These are phyloP conservation scores for Apotomis betuletana DNA, from an alignment of 2,888 invertebrate species.

Conservation along the genomic window DNA sequence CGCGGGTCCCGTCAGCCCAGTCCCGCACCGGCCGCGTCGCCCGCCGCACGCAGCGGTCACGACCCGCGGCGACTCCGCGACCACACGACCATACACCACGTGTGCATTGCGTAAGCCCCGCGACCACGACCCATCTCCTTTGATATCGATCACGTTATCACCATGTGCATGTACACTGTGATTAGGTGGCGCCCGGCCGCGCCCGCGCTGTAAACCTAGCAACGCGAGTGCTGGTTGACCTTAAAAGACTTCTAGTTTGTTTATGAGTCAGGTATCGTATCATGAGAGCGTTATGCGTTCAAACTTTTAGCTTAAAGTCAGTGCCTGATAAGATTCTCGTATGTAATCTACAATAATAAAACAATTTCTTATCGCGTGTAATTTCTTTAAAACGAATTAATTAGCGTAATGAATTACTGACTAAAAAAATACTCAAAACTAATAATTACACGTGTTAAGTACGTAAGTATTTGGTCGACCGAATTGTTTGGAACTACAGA, in stretches of 20 bases:
- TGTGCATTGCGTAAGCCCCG: constrained; percentile 26
- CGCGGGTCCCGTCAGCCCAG: constrained; percentile 68
- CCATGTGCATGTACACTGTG: constrained; percentile 16
- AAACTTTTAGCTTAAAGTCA: constrained; percentile 10
- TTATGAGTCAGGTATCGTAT: constrained; percentile 54
- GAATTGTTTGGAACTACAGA: background rate
- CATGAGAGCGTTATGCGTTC: constrained; percentile 44
- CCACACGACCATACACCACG: constrained; percentile 10
- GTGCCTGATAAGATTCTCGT: background rate
- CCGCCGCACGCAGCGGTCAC: constrained; percentile 72
- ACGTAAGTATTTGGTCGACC: constrained; percentile 10
- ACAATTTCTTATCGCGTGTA: constrained; percentile 47
- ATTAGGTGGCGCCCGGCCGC: constrained; percentile 15
- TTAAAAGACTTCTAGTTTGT: constrained; percentile 66
- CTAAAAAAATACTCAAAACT: no score
- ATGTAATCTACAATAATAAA: constrained; percentile 43
- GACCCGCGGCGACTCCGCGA: constrained; percentile 16
- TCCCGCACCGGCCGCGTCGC: constrained; percentile 79
- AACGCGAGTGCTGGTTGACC: constrained; percentile 57
- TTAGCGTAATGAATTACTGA: constrained; percentile 12
- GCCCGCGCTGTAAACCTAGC: constrained; percentile 31
- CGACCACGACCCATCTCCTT: constrained; percentile 7
- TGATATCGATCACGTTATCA: background rate
- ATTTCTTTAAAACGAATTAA: constrained; percentile 45
- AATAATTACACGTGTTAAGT: background rate